Conservation (phyloP, 1,140 invertebrate genomes). For the Bradysia coprophila region DNA sequence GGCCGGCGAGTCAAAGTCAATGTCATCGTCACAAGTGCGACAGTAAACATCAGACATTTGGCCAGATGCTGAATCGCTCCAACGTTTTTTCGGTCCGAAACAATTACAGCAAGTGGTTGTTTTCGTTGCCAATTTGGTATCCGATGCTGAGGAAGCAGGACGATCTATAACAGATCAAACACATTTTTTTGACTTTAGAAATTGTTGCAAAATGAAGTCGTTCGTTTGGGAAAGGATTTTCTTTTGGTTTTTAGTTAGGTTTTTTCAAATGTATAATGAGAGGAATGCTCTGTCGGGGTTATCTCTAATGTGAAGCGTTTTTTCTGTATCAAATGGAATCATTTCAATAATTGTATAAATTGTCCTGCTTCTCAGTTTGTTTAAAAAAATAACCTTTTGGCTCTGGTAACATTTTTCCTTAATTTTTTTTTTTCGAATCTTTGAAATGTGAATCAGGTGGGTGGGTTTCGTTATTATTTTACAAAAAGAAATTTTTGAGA, state of each 20-base stretch:
- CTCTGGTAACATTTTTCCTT: too few relatives aligned
- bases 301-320: not conserved
- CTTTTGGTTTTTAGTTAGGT: not conserved
- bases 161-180: slow-evolving; percentile 24
- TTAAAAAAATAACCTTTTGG: too few relatives aligned
- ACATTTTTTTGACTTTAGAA: not conserved
- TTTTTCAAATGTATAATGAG: not conserved
- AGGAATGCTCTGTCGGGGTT: not conserved
- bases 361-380: slow-evolving; percentile 2
- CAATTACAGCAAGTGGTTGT: slow-evolving; percentile 21
- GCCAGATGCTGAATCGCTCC: slow-evolving; percentile 14
- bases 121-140: slow-evolving; percentile 12
- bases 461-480: not conserved
- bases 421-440: not conserved
- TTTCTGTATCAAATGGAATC: not conserved
- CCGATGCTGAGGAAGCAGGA: slow-evolving; percentile 26
- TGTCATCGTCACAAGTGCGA: slow-evolving; percentile 21
- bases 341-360: slow-evolving; percentile 1
- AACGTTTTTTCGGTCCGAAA: slow-evolving; percentile 20
- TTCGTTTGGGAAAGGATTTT: too few relatives aligned
- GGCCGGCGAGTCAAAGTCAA: slow-evolving; percentile 25
- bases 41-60: slow-evolving; percentile 29
- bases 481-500: not conserved
- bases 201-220: not conserved
- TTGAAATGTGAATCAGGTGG: too few relatives aligned